These are phyloP conservation scores for Gymnoscelis rufifasciata DNA, from an alignment of 2,888 invertebrate genomes.

Conservation along the genomic window DNA sequence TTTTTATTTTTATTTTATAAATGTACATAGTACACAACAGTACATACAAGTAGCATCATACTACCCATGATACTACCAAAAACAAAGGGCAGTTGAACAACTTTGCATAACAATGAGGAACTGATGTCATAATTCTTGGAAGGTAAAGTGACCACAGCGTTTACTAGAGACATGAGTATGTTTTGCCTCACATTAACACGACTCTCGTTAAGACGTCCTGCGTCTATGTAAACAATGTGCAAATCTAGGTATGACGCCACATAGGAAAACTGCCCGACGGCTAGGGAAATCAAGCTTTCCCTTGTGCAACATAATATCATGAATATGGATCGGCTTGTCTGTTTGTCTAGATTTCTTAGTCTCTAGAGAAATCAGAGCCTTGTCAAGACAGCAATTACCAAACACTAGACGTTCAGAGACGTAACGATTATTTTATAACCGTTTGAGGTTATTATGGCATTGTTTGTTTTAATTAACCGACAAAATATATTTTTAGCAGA, in stretches of 20 bases:
- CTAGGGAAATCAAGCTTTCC: constrained; percentile 37
- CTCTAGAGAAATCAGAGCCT: constrained; percentile 10
- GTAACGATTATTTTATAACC: too few species aligned
- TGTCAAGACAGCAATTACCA: background rate
- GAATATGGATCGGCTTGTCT: constrained; percentile 31
- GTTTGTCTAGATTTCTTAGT: constrained; percentile 11
- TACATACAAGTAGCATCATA: too few species aligned
- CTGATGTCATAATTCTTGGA: constrained; percentile 14
- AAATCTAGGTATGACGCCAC: constrained; percentile 13
- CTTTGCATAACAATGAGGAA: too few species aligned
- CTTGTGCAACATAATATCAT: constrained; percentile 28
- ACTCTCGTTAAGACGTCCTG: constrained; percentile 13
- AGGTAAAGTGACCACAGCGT: background rate
- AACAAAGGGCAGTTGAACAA: too few species aligned
- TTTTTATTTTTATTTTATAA: too few species aligned
- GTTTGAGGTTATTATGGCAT: too few species aligned
- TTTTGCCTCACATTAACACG: constrained; percentile 1
- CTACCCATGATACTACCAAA: too few species aligned
- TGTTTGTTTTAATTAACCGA: too few species aligned
- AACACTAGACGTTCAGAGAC: too few species aligned
- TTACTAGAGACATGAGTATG: background rate
- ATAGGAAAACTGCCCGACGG: constrained; percentile 22
- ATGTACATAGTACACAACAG: too few species aligned
- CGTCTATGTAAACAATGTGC: background rate
- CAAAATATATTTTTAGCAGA: too few species aligned